Conservation (phyloP, 2,113 vertebrate species). For the Erythrolamprus reginae region DNA sequence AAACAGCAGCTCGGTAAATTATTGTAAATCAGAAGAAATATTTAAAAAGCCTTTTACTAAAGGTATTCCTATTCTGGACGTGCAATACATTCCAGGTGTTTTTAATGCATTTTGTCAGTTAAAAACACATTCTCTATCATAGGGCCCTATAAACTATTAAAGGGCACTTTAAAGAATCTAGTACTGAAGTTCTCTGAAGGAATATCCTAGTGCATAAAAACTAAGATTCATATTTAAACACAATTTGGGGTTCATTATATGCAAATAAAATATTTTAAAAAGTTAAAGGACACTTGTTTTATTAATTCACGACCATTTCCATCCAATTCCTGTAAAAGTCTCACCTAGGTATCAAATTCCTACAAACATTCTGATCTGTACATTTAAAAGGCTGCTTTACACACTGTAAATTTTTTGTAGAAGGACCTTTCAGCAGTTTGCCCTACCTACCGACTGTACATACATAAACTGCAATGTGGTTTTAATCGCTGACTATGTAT, state of each 20-base stretch:
- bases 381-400: slow-evolving; percentile 43
- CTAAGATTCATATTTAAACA: slow-evolving; percentile 34
- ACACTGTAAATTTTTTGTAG: slow-evolving; percentile 1
- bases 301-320: neutral
- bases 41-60: slow-evolving; percentile 17
- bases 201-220: slow-evolving; percentile 36
- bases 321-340: neutral
- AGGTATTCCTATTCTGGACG: slow-evolving; percentile 34
- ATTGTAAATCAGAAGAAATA: neutral
- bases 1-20: neutral
- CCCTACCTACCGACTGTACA: slow-evolving; percentile 42
- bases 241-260: slow-evolving; percentile 38
- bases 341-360: neutral
- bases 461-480: slow-evolving; percentile 17
- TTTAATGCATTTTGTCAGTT: neutral
- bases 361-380: slow-evolving; percentile 26
- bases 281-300: slow-evolving; percentile 53
- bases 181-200: slow-evolving; percentile 22
- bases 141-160: neutral
- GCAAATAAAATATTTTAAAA: slow-evolving; percentile 49
- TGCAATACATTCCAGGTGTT: neutral
- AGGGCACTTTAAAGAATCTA: slow-evolving; percentile 58
- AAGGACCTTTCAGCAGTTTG: slow-evolving; percentile 34
- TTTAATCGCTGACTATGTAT: neutral
- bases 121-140: neutral